These are phyloP conservation scores for Cosmopolites sordidus DNA, from an alignment of 2,888 invertebrate species.

Conservation along the genomic window DNA sequence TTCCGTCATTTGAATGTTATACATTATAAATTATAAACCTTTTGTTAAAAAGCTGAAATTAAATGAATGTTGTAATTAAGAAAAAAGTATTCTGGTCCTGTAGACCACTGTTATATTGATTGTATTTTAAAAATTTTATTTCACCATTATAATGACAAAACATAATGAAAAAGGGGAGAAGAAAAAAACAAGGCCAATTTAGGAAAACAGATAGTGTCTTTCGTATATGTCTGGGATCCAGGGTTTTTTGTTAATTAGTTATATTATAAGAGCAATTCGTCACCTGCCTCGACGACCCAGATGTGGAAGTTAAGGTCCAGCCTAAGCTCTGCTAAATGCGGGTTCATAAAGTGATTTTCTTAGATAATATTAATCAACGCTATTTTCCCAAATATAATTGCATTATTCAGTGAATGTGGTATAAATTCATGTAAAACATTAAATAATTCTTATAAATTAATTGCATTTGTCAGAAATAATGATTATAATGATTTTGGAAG, in stretches of 20 bases:
- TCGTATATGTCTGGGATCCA: slow-evolving; percentile 4
- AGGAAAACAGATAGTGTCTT: slow-evolving; percentile 7
- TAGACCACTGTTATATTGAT: no score
- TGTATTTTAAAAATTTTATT: no score
- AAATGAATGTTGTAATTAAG: no score
- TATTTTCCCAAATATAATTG: background rate
- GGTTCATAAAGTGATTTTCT: slow-evolving; percentile 4
- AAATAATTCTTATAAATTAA: no score
- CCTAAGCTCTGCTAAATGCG: slow-evolving; percentile 7
- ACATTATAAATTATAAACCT: no score
- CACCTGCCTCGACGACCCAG: slow-evolving; percentile 6
- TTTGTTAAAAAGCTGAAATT: no score
- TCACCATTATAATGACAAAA: background rate
- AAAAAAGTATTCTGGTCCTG: no score
- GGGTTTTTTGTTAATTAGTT: slow-evolving; percentile 10
- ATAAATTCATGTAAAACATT: no score
- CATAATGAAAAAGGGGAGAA: background rate
- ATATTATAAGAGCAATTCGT: slow-evolving; percentile 9
- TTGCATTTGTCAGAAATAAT: no score
- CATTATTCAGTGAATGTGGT: no score
- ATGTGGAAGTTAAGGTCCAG: slow-evolving; percentile 5
- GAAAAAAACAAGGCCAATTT: slow-evolving; percentile 7
- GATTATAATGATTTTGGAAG: no score
- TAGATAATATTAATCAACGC: slow-evolving; percentile 11
- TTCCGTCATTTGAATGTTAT: no score